A percentile compares a stretch with the other conserved stretches of the same genome.
phyloP scores from a whole-genome alignment of 2,888 invertebrate species.

The Minunthozetes semirufus region DNA sequence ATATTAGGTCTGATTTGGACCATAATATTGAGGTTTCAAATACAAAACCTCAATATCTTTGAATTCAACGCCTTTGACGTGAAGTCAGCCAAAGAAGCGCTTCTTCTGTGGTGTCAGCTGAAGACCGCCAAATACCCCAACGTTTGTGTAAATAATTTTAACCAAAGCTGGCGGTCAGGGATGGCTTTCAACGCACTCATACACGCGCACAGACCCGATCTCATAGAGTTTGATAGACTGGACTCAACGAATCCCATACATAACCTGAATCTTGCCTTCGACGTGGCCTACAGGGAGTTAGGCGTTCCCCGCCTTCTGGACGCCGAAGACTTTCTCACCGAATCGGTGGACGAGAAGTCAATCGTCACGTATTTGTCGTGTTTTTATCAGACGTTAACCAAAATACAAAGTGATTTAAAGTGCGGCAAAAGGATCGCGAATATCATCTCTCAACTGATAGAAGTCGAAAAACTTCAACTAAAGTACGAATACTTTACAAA shows the following conservation, averaged over 20 bases:
- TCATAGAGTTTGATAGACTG: constrained; percentile 53
- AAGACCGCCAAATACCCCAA: constrained; percentile 74
- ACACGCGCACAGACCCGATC: constrained; percentile 91
- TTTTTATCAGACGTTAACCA: constrained; percentile 97
- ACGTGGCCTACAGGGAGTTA: constrained; percentile 82
- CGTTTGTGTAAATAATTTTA: constrained; percentile 53
- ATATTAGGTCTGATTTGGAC: constrained; percentile 99
- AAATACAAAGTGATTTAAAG: constrained; percentile 94
- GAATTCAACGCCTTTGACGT: background rate
- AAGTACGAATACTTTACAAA: constrained; percentile 78
- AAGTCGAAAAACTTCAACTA: constrained; percentile 81
- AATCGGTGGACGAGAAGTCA: constrained; percentile 92
- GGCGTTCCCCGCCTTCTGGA: constrained; percentile 88
- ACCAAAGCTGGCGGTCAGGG: constrained; percentile 87
- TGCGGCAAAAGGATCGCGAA: constrained; percentile 95
- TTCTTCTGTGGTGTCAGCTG: constrained; percentile 95
- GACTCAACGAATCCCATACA: constrained; percentile 76
- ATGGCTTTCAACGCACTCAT: constrained; percentile 98
- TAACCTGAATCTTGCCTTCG: constrained; percentile 96
- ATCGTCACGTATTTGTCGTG: constrained; percentile 98
- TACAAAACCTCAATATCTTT: constrained; percentile 61
- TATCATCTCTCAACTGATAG: constrained; percentile 92
- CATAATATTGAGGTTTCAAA: constrained; percentile 96
- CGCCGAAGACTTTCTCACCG: constrained; percentile 93
- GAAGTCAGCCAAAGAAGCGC: constrained; percentile 78